Base-by-base conservation (phyloP, 2,888 invertebrate genomes). In the Drosophila mayaguana region DNA sequence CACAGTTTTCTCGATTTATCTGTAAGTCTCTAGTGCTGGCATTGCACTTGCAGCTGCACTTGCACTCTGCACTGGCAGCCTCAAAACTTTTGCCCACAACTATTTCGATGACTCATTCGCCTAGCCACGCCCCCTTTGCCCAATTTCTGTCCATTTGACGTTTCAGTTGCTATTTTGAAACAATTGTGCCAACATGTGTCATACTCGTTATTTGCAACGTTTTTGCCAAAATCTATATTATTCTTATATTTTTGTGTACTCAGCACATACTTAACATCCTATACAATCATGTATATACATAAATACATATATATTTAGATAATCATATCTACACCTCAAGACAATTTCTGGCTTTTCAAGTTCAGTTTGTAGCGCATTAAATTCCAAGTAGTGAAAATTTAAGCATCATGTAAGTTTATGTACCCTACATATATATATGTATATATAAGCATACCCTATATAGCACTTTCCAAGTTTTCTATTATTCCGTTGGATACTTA, bases 131-230 rank as follows among this genome's bases (percentile, higher is more conserved):
- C 18, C 25, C 6, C 22, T 74, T 71, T 38, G 16, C 12, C 54
- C 11, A 11, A 53, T 53, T 36, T 34, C 14, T 20, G 50, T 50
- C 28, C 53, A 53, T 53, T 54, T 80, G 80, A 75, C 80, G 80
- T 75, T 60, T 68, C 62, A 32, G 36, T 56, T 63, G 66, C 72
- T 80, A 71, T 75, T 75, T 68, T 75, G 61, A 79, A 67, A 69
- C 70, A 74, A 77, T 79, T 79, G 71, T 78, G 63, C 46, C 14
- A 61, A 63, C 80, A 64, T 78, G 75, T 80, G 80, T 78, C 77
- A 79, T 71, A 59, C 59, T 20, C 34, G 46, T 36, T 50, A 28
- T 34, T 34, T 56, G 32, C 54, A 28, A 54, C 59, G 43, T 54
- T 57, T 53, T 40, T 54, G 36, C 18, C 38, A 16, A 16, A 14